Percentiles rank a stretch among this genome's conserved stretches.
Conservation (phyloP, 2,797 vertebrate genomes). For the Spondyliosoma cantharus region DNA sequence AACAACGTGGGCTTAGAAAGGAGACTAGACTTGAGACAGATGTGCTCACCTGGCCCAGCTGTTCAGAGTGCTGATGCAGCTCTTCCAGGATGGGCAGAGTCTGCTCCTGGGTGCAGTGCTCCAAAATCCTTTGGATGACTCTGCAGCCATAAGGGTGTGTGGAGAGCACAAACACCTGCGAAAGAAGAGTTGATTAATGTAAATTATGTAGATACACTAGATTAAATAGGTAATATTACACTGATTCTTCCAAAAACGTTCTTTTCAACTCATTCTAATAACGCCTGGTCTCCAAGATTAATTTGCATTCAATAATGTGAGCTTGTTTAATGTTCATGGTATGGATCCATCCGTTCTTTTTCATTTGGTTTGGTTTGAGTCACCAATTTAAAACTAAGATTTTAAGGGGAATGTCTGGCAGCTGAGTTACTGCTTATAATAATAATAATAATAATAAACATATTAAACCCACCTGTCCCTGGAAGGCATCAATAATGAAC, state of each 20-base stretch:
- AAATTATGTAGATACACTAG: too few species aligned
- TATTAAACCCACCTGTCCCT: constrained; percentile 93
- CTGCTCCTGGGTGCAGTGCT: constrained; percentile 98
- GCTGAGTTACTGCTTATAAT: background rate
- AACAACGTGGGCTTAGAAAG: constrained; percentile 8
- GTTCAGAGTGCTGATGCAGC: constrained; percentile 96
- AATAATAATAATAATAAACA: too few species aligned
- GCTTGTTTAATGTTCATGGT: background rate
- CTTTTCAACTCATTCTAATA: too few species aligned
- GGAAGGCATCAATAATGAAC: constrained; percentile 99
- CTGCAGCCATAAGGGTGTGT: constrained; percentile 98
- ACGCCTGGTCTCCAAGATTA: too few species aligned
- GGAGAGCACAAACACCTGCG: constrained; percentile 96
- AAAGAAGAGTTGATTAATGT: background rate
- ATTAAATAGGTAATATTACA: background rate
- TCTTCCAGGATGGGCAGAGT: constrained; percentile 96
- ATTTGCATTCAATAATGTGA: background rate
- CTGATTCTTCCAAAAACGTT: background rate
- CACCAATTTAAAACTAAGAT: background rate
- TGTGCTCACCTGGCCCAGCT: constrained; percentile 92
- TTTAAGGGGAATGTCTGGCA: background rate
- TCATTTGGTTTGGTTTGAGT: background rate
- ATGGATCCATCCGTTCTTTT: background rate
- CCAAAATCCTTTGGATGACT: constrained; percentile 97
- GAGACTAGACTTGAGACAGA: constrained; percentile 26